Conservation (phyloP, 2,113 vertebrate species). For the Lepus europaeus region DNA sequence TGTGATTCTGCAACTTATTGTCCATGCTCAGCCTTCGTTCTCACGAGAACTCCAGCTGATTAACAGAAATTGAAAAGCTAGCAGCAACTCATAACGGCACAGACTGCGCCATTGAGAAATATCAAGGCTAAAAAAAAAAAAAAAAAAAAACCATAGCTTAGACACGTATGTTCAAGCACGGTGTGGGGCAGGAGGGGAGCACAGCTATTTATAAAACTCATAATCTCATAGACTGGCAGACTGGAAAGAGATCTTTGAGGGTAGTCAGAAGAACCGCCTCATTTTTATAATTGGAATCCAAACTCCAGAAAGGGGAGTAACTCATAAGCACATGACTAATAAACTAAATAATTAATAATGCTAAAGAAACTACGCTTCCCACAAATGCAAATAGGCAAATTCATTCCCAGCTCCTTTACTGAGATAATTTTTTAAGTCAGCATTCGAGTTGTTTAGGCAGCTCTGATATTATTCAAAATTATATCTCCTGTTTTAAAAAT, state of each 20-base stretch:
- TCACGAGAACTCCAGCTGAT: background rate
- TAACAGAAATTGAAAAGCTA: background rate
- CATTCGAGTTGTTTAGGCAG: background rate
- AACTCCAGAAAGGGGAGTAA: background rate
- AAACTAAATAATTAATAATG: background rate
- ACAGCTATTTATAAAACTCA: background rate
- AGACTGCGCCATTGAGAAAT: background rate
- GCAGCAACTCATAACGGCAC: background rate
- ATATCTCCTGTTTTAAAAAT: background rate
- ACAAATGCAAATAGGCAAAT: background rate
- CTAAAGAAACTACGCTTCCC: constrained; percentile 6
- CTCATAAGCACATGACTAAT: background rate
- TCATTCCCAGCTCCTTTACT: rapidly evolving
- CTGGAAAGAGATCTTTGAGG: background rate
- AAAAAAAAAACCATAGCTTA: background rate
- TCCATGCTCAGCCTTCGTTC: background rate
- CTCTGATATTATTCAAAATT: background rate
- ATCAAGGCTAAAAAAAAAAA: background rate
- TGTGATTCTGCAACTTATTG: too few species aligned
- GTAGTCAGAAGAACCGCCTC: background rate
- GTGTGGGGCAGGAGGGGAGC: background rate
- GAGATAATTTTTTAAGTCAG: background rate
- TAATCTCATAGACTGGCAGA: constrained; percentile 2
- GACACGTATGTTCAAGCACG: background rate
- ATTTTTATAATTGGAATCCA: constrained; percentile 34